phyloP scores from a whole-genome alignment of 2,888 invertebrate species.

The Sarcophaga caerulescens region DNA sequence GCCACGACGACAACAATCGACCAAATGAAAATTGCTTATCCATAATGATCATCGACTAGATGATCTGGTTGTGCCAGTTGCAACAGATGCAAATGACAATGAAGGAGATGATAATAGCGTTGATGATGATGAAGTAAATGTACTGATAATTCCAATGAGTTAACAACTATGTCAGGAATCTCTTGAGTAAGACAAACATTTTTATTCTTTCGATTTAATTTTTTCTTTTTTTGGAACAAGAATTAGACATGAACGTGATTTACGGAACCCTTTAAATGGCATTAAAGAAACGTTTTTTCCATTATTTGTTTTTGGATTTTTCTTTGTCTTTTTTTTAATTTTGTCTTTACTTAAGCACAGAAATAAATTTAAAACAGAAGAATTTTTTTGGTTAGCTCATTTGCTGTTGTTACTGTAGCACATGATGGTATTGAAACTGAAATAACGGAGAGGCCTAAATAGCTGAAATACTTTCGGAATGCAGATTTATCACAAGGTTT shows the following conservation, averaged over 20 bases:
- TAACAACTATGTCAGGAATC: constrained; percentile 78
- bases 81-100: constrained; percentile 15
- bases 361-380: constrained; percentile 52
- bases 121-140: constrained; percentile 60
- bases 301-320: constrained; percentile 13
- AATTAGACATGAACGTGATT: constrained; percentile 81
- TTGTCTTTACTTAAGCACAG: constrained; percentile 6
- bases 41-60: constrained; percentile 46
- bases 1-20: constrained; percentile 48
- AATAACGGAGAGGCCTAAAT: constrained; percentile 69
- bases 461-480: constrained; percentile 64
- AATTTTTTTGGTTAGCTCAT: not conserved
- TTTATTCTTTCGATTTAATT: constrained; percentile 56
- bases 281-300: constrained; percentile 62
- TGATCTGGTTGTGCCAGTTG: constrained; percentile 32
- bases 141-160: constrained; percentile 75
- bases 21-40: constrained; percentile 49
- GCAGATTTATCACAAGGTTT: constrained; percentile 59
- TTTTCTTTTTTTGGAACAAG: constrained; percentile 59
- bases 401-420: constrained; percentile 31
- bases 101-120: constrained; percentile 34
- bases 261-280: constrained; percentile 79
- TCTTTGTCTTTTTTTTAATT: constrained; percentile 18
- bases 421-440: constrained; percentile 63
- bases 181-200: constrained; percentile 65